Conservation (phyloP, 2,888 invertebrate genomes). For the Zootermopsis nevadensis region DNA sequence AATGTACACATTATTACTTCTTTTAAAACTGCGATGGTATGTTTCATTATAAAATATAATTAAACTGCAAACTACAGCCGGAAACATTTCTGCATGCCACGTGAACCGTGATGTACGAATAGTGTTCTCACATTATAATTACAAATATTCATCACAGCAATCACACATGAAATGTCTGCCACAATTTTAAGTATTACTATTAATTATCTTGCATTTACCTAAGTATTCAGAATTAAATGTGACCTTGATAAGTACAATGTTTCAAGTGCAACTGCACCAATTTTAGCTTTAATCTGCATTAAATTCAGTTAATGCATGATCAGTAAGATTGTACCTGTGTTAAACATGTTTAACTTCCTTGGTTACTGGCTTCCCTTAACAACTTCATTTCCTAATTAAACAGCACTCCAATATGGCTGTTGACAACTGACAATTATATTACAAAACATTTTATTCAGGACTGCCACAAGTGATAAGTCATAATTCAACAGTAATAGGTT, state of each 20-base stretch:
- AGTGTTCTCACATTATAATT: slow-evolving; percentile 14
- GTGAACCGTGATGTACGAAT: slow-evolving; percentile 12
- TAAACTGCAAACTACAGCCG: slow-evolving; percentile 44
- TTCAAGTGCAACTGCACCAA: not conserved
- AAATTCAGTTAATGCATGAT: not conserved
- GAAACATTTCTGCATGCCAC: slow-evolving; percentile 26
- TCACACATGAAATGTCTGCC: slow-evolving; percentile 3
- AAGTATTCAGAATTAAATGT: slow-evolving; percentile 30
- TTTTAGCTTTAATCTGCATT: slow-evolving; percentile 15
- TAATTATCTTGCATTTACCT: not conserved
- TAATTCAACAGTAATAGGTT: not conserved
- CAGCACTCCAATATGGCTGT: not conserved
- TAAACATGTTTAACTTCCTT: not conserved
- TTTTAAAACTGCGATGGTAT: slow-evolving; percentile 42
- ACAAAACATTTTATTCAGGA: not conserved
- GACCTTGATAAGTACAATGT: slow-evolving; percentile 15
- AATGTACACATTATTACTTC: slow-evolving; percentile 42
- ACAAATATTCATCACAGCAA: slow-evolving; percentile 20
- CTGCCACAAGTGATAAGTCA: not conserved
- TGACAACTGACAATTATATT: not conserved
- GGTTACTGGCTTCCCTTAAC: not conserved
- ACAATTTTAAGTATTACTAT: slow-evolving; percentile 10
- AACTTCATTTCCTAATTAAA: not conserved
- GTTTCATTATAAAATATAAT: slow-evolving; percentile 43
- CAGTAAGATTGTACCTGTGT: not conserved